phyloP scores from a whole-genome alignment of 2,797 vertebrate species.

The Rallus crepitans region DNA sequence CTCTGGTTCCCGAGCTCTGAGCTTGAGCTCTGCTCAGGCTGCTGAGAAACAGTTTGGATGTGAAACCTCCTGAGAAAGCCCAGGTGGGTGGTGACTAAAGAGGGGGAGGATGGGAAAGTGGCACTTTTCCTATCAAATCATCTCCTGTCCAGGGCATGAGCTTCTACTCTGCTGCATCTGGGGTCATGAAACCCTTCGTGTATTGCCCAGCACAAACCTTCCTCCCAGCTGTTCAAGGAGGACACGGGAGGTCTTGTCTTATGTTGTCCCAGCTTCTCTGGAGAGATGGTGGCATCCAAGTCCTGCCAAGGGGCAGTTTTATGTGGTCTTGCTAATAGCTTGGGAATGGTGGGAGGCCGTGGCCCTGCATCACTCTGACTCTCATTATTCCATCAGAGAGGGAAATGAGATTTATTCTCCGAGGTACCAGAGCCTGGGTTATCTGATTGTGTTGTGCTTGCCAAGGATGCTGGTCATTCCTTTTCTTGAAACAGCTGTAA shows the following conservation, averaged over 20 bases:
- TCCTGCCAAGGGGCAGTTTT: neutral
- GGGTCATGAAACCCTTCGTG: accelerated
- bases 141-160: neutral
- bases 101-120: neutral
- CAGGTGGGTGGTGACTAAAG: neutral
- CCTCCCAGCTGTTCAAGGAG: accelerated
- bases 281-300: neutral
- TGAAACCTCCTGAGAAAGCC: neutral
- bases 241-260: accelerated
- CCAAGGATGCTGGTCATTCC: neutral
- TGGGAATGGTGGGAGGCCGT: neutral
- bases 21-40: neutral
- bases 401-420: neutral
- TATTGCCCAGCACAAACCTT: neutral
- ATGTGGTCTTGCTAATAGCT: neutral
- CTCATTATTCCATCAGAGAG: neutral
- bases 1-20: neutral
- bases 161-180: neutral
- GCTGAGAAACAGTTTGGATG: neutral
- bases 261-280: neutral
- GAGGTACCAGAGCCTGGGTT: neutral
- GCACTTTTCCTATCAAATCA: neutral
- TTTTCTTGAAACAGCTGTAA: neutral
- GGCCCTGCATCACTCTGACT: neutral
- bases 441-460: accelerated